Conservation (phyloP, 2,113 vertebrate genomes). For the Zosterops borbonicus region DNA sequence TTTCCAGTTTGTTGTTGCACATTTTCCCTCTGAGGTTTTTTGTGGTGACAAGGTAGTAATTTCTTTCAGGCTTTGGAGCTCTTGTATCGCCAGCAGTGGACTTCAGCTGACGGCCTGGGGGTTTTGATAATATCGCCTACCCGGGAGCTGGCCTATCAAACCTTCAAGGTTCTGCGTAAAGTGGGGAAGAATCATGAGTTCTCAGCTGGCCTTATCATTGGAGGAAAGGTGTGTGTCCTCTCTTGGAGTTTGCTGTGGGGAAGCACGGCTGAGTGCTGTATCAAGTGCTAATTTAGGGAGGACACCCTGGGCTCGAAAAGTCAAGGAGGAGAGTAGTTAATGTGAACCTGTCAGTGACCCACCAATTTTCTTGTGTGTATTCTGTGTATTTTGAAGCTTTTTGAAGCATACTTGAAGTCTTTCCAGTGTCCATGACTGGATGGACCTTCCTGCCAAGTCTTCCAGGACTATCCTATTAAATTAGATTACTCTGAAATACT, state of each 20-base stretch:
- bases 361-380: not conserved
- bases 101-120: slow-evolving; percentile 87
- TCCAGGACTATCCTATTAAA: not conserved
- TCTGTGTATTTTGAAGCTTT: not conserved
- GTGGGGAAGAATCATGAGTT: slow-evolving; percentile 96
- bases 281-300: not conserved
- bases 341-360: not conserved
- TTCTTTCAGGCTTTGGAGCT: slow-evolving; percentile 85
- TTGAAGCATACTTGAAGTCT: not conserved
- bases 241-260: not conserved
- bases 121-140: slow-evolving; percentile 94
- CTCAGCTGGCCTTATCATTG: slow-evolving; percentile 95
- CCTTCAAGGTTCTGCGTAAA: slow-evolving; percentile 91
- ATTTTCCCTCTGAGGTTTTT: not conserved
- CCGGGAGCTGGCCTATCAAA: slow-evolving; percentile 94
- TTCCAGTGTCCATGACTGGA: not conserved
- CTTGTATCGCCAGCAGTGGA: slow-evolving; percentile 92
- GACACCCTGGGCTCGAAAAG: not conserved
- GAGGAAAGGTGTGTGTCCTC: slow-evolving; percentile 83
- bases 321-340: not conserved
- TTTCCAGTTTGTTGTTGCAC: not conserved
- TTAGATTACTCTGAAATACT: not conserved
- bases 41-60: not conserved
- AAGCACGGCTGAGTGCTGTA: not conserved
- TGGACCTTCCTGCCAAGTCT: not conserved